Percentiles rank a stretch among this genome's conserved stretches.
Evolutionary conservation across 2,113 vertebrate genomes (phyloP).

Genomic region (Micronisus gabar): DNA sequence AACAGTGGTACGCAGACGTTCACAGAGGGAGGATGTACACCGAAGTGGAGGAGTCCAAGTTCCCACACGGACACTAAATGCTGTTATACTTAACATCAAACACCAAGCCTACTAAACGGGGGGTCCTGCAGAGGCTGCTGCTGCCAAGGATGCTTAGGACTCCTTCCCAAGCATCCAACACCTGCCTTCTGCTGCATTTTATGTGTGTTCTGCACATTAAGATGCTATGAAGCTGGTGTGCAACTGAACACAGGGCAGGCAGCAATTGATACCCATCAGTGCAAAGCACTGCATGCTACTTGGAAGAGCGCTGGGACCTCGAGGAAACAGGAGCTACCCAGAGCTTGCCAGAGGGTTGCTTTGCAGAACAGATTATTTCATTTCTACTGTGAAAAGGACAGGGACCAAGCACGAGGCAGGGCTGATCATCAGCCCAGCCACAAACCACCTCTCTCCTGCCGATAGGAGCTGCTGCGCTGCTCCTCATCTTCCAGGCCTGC

Average conservation of each 20-base stretch:
- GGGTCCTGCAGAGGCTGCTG: neutral
- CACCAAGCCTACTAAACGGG: neutral
- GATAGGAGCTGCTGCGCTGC: neutral
- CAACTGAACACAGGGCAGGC: neutral
- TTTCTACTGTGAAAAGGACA: neutral
- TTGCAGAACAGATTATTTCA: neutral
- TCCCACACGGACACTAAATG: neutral
- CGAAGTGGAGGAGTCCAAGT: rapidly evolving
- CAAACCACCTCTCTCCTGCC: neutral
- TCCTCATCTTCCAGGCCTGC: neutral
- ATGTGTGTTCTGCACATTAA: neutral
- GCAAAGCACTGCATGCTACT: neutral
- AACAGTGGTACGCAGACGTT: rapidly evolving
- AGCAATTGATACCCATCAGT: rapidly evolving
- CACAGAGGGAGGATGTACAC: no score
- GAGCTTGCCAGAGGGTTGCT: neutral
- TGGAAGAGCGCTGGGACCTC: neutral
- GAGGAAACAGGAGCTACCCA: neutral
- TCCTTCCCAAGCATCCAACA: neutral
- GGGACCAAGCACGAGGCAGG: rapidly evolving
- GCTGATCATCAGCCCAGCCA: neutral
- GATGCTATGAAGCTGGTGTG: neutral
- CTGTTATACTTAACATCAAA: neutral
- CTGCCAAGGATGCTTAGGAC: neutral
- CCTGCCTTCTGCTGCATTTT: neutral